Evolutionary conservation across 2,113 vertebrate genomes (phyloP), one percentile per base, ranked within the genome.

Genomic region (Galbula dea): DNA sequence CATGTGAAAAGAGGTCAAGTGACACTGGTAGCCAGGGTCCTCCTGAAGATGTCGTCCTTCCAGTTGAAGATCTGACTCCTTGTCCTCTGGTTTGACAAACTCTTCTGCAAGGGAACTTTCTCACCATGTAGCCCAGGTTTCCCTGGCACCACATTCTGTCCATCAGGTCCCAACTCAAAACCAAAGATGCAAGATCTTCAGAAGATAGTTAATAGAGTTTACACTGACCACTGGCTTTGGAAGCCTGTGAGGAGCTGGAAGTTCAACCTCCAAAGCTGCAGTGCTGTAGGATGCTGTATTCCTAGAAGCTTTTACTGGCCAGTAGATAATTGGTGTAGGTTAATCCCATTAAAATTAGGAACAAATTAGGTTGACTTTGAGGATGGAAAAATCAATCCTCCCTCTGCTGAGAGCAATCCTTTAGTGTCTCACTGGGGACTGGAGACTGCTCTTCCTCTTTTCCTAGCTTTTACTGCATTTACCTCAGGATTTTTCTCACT

Each of bases 401-500:
- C 46, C 37, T 68, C 82, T 81, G 72, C 62, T 59, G 74, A 76
- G 51, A 82, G 24, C 46, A 90, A 66, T 84, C 62, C 46, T 90
- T 94, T 85, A 46, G 54, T 88, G 90, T 89, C 69, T 79, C 59
- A 52, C 6, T 43, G 86, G 71, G 65, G 83, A 52, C 1, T 68
- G 23, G 61, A 86, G 58, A 74, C 72, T 29, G 17, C 23, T 75
- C 79, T 90, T 84, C 24, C 26, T 87, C 17, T 71, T 49, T 83
- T 90, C 36, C 41, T 19, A 65, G 51, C 8, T 90, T 88, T 82
- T 15, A 22, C 29, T 59, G 41, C 18, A 36, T 58, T 43, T 88
- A 52, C 78, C 88, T 92, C 80, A 30, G 95, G 98, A 92, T 5
- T 96, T 98, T 90, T 97, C 97, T n/a, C 91, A 92, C 2, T 98